Conservation (phyloP, 2,888 invertebrate genomes). For the Limenitis camilla region DNA sequence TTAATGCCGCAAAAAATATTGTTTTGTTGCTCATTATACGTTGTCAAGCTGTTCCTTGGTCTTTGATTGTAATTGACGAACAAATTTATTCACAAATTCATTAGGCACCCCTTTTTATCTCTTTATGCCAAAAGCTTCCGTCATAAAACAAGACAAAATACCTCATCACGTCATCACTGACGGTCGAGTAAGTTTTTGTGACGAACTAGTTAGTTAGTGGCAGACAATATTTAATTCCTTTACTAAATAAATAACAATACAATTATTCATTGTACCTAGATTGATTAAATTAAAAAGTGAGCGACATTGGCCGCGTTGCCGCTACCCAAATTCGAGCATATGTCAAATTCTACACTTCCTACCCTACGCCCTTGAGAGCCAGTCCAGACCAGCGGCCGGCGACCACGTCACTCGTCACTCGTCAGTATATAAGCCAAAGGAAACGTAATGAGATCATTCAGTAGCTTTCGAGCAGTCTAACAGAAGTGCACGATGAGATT, state of each 20-base stretch:
- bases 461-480: slow-evolving; percentile 72
- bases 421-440: slow-evolving; percentile 53
- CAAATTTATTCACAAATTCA: too few relatives aligned
- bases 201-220: too few relatives aligned
- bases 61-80: too few relatives aligned
- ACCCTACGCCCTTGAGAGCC: slow-evolving; percentile 69
- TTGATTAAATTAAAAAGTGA: slow-evolving; percentile 8
- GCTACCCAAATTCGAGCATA: slow-evolving; percentile 34
- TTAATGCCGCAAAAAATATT: too few relatives aligned
- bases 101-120: too few relatives aligned
- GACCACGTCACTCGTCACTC: slow-evolving; percentile 12
- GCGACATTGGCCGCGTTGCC: slow-evolving; percentile 29
- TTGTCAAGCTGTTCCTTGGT: too few relatives aligned
- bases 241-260: neutral
- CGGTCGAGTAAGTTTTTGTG: too few relatives aligned
- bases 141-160: too few relatives aligned
- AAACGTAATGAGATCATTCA: slow-evolving; percentile 48
- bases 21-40: too few relatives aligned
- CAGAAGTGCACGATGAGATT: slow-evolving; percentile 73
- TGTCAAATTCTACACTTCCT: slow-evolving; percentile 59
- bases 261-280: neutral
- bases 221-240: too few relatives aligned
- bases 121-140: too few relatives aligned
- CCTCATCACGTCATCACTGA: too few relatives aligned
- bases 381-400: slow-evolving; percentile 51